phyloP scores from a whole-genome alignment of 2,888 invertebrate species.

The Melanostoma scalare region DNA sequence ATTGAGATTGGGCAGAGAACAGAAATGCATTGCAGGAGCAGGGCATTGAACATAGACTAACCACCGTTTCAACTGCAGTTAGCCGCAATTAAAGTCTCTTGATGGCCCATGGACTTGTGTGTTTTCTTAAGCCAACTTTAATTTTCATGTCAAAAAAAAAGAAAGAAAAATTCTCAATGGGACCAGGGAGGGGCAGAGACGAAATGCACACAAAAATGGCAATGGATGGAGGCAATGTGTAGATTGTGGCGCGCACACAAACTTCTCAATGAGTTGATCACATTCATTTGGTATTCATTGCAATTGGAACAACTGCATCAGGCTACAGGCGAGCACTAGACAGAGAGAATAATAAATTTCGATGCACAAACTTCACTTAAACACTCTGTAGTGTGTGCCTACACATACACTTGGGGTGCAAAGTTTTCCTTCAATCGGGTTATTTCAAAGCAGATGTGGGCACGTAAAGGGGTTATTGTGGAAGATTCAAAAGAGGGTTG shows the following conservation, averaged over 20 bases:
- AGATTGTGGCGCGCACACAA: constrained; percentile 40
- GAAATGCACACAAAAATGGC: background rate
- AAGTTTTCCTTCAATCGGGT: constrained; percentile 16
- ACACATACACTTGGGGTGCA: constrained; percentile 17
- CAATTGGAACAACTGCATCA: constrained; percentile 71
- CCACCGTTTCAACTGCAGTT: constrained; percentile 53
- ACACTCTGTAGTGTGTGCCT: constrained; percentile 12
- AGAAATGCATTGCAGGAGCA: constrained; percentile 33
- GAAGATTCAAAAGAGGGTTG: background rate
- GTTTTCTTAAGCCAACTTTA: constrained; percentile 57
- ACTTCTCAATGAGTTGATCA: constrained; percentile 68
- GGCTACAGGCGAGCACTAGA: constrained; percentile 59
- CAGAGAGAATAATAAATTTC: constrained; percentile 72
- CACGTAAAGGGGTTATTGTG: background rate
- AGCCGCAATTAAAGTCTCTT: constrained; percentile 69
- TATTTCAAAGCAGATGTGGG: background rate
- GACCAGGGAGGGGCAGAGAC: background rate
- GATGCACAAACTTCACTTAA: constrained; percentile 52
- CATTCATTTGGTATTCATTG: constrained; percentile 72
- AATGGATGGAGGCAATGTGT: constrained; percentile 1
- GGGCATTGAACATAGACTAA: constrained; percentile 24
- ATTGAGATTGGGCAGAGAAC: constrained; percentile 42
- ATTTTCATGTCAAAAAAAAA: constrained; percentile 36
- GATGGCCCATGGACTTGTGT: constrained; percentile 27
- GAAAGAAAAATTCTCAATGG: constrained; percentile 5